These are phyloP conservation scores for Bombylius major DNA, from an alignment of 2,888 invertebrate genomes.

Conservation along the genomic window DNA sequence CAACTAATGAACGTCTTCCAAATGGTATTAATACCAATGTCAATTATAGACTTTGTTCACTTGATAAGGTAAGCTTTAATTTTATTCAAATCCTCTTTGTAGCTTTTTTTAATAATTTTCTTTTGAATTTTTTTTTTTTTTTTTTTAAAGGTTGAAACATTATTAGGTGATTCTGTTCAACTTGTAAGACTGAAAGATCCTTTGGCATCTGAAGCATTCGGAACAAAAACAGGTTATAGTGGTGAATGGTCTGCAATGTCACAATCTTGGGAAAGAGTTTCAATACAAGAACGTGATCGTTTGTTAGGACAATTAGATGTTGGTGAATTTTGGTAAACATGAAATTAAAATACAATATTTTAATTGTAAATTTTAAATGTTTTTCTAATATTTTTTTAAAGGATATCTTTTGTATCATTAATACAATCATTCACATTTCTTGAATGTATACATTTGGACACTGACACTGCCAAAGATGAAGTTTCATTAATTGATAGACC, in stretches of 20 bases:
- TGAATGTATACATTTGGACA: slow-evolving; percentile 76
- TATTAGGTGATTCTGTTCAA: slow-evolving; percentile 56
- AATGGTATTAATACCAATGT: slow-evolving; percentile 61
- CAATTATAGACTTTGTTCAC: slow-evolving; percentile 63
- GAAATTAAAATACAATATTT: neutral
- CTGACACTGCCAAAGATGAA: slow-evolving; percentile 76
- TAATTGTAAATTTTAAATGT: neutral
- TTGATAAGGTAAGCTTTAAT: slow-evolving; percentile 46
- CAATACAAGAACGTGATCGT: slow-evolving; percentile 58
- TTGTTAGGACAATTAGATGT: slow-evolving; percentile 50
- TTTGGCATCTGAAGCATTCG: slow-evolving; percentile 40
- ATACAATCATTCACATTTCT: slow-evolving; percentile 67
- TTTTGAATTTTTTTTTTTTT: neutral
- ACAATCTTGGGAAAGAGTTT: slow-evolving; percentile 64
- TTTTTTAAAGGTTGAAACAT: slow-evolving; percentile 49
- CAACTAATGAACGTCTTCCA: slow-evolving; percentile 47
- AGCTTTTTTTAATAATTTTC: neutral
- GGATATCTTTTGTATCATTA: slow-evolving; percentile 75
- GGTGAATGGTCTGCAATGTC: slow-evolving; percentile 59
- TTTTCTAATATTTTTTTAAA: slow-evolving; percentile 22
- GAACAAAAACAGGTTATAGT: slow-evolving; percentile 49
- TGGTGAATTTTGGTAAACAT: slow-evolving; percentile 57
- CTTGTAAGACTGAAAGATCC: slow-evolving; percentile 60
- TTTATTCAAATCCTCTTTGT: slow-evolving; percentile 19
- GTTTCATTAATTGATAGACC: slow-evolving; percentile 62